Base-by-base conservation (phyloP, 2,113 vertebrate species). In the Ranitomeya variabilis region DNA sequence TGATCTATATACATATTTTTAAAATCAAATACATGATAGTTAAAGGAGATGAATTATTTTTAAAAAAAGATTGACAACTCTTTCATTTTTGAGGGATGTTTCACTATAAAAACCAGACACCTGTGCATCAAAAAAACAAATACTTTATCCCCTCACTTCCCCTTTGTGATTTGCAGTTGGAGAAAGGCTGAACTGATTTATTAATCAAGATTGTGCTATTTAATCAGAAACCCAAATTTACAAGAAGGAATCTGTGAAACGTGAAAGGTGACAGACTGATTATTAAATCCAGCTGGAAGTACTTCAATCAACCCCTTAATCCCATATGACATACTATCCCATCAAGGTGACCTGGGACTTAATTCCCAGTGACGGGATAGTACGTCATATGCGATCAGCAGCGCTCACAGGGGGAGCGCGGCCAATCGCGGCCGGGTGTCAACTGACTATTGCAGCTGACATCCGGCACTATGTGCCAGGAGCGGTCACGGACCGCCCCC, bases 121-220 rank as follows among this genome's bases (percentile, higher is more conserved):
- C 77, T 79, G 76, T 79, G 12, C 18, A 57, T 7, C 19, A 54
- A n/a, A 16, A 54, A 78, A 54, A 78, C 21, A 79, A 23, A 54
- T 57, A 55, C 31, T 79, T 54, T 14, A 23, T 55, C 18, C 54
- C 1, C 15, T 31, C 23, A 31, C 60, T 31, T 31, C 21, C 18
- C 51, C 54, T 78, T 59, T 31, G 54, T 26, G 6, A 80, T 8
- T 59, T 26, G 6, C 12, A 52, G 19, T 16, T 11, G 6, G 21
- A 31, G 2, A 26, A 54, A 54, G 21, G 57, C 54, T 31, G 55
- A 80, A 60, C 7, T 80, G 14, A 80, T 80, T 59, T 60, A 81
- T 81, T 62, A 81, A 62, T 81, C 23, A 81, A 81, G 26, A 31
- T 62, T 60, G 14, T 81, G 79, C 57, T 81, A 62, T 81, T 16